phyloP scores from a whole-genome alignment of 2,113 vertebrate species.

The Stegostoma tigrinum region DNA sequence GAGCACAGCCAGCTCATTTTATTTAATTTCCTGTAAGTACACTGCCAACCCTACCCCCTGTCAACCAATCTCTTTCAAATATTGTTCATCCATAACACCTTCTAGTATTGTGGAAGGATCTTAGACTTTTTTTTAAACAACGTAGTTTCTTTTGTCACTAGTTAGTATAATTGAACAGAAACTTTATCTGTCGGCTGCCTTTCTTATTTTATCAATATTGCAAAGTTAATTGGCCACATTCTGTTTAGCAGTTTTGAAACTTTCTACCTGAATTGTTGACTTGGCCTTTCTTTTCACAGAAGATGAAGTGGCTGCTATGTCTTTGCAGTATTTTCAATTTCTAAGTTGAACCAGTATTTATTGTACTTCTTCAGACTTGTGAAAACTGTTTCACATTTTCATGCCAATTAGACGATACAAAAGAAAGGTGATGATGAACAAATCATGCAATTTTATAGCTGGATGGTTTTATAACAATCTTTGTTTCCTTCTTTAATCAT shows the following conservation, averaged over 20 bases:
- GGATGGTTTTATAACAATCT: not conserved
- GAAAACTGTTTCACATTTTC: not conserved
- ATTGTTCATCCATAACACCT: not conserved
- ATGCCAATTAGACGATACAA: not conserved
- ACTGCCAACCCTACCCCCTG: not conserved
- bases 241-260: not conserved
- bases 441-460: not conserved
- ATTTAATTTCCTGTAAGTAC: not conserved
- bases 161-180: not conserved
- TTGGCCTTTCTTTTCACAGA: not conserved
- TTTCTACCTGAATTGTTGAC: not conserved
- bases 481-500: not conserved
- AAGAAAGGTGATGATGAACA: not conserved
- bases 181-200: not conserved
- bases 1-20: not conserved
- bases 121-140: not conserved
- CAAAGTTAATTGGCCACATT: not conserved
- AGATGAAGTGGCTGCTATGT: not conserved
- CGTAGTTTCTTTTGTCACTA: not conserved
- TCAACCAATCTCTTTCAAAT: not conserved
- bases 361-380: not conserved
- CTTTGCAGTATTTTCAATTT: not conserved
- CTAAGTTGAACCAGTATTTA: not conserved
- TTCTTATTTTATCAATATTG: not conserved
- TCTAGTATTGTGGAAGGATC: not conserved